These are phyloP conservation scores for Calameuta pallipes DNA, from an alignment of 2,888 invertebrate genomes.

Conservation along the genomic window DNA sequence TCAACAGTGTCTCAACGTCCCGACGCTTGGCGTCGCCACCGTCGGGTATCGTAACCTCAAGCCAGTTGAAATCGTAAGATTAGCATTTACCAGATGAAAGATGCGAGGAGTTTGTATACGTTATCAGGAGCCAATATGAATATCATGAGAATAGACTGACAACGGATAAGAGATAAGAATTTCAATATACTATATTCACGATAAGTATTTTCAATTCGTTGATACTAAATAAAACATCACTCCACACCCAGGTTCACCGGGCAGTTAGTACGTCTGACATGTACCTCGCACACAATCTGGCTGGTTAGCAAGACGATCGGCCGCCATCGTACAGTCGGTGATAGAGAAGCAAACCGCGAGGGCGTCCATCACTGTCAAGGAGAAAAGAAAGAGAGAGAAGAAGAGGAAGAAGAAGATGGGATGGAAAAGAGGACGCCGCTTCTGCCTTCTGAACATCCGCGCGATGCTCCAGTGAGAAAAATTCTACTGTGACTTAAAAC, in stretches of 20 bases:
- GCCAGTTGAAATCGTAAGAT: not conserved
- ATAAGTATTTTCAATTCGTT: slow-evolving; percentile 16
- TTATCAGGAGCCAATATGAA: not conserved
- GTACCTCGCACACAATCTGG: slow-evolving; percentile 57
- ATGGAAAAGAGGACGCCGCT: slow-evolving; percentile 12
- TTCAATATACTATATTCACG: not conserved
- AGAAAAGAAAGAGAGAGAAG: slow-evolving; percentile 7
- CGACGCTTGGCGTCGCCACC: slow-evolving; percentile 11
- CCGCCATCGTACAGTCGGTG: slow-evolving; percentile 41
- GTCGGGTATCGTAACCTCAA: not conserved
- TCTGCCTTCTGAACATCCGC: not conserved
- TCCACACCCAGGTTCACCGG: slow-evolving; percentile 27
- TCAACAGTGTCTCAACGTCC: slow-evolving; percentile 46
- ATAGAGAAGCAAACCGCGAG: slow-evolving; percentile 60
- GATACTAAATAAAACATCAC: slow-evolving; percentile 63
- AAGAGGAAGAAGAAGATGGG: slow-evolving; percentile 1
- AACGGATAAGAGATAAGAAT: not conserved
- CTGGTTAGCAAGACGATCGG: slow-evolving; percentile 45
- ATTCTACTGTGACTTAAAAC: slow-evolving; percentile 21
- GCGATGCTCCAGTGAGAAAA: slow-evolving; percentile 37
- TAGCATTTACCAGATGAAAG: not conserved
- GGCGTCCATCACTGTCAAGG: slow-evolving; percentile 59
- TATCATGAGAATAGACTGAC: not conserved
- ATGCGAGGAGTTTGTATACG: not conserved
- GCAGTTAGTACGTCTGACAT: slow-evolving; percentile 60